Evolutionary conservation across 35 echinoderm and acorn worm species (phyloP).

Genomic region (Stichopus chloronotus): DNA sequence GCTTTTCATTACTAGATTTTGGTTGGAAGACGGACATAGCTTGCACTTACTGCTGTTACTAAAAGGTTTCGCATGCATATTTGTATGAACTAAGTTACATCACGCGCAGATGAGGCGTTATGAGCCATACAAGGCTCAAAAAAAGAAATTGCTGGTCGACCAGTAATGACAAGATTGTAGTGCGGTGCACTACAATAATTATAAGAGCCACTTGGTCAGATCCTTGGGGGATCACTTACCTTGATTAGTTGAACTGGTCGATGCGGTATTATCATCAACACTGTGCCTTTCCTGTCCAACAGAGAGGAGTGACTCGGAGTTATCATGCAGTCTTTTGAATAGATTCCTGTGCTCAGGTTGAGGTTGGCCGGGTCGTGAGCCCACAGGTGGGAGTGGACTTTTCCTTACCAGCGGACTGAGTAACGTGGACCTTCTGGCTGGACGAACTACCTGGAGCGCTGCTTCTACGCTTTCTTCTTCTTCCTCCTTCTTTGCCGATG

Average conservation of each 20-base stretch:
- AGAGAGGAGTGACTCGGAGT: neutral
- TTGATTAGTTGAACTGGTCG: neutral
- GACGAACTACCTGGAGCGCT: constrained; percentile 10
- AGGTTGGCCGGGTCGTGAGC: neutral
- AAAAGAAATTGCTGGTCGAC: too few relatives aligned
- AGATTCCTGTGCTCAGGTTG: neutral
- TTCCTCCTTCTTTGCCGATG: neutral
- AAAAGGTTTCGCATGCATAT: too few relatives aligned
- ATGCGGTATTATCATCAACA: neutral
- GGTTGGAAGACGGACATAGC: too few relatives aligned
- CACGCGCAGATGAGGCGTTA: too few relatives aligned
- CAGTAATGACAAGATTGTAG: too few relatives aligned
- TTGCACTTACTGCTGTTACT: too few relatives aligned
- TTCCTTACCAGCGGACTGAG: constrained; percentile 12
- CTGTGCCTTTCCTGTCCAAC: neutral
- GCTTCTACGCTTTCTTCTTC: neutral
- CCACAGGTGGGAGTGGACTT: constrained; percentile 21
- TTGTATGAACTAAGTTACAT: too few relatives aligned
- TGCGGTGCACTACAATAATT: too few relatives aligned
- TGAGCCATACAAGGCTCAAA: too few relatives aligned
- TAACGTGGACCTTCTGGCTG: neutral
- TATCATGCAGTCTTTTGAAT: constrained; percentile 36
- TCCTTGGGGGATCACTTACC: neutral
- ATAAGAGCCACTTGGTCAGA: too few relatives aligned
- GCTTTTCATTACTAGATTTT: too few relatives aligned